Conservation (phyloP, 2,113 vertebrate species). For the Podarcis cretensis region DNA sequence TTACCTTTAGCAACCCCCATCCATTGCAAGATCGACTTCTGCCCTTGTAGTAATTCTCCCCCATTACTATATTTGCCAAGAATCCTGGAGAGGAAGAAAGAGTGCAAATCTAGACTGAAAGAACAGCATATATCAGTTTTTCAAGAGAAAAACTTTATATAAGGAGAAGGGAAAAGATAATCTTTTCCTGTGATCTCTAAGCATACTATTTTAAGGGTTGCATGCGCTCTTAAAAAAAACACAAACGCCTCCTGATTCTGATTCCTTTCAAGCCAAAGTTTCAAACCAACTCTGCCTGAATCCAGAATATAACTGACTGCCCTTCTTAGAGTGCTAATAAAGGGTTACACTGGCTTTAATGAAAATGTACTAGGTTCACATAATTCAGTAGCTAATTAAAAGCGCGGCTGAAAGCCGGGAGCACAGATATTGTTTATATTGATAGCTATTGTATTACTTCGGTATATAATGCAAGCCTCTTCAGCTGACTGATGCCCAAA, state of each 20-base stretch:
- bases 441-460: slow-evolving; percentile 80
- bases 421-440: slow-evolving; percentile 75
- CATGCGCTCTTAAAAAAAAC: slow-evolving; percentile 58
- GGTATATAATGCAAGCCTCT: slow-evolving; percentile 80
- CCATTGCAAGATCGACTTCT: slow-evolving; percentile 53
- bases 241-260: slow-evolving; percentile 58
- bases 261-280: slow-evolving; percentile 64
- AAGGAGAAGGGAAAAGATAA: slow-evolving; percentile 36
- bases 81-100: slow-evolving; percentile 62
- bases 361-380: slow-evolving; percentile 69
- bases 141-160: slow-evolving; percentile 63
- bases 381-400: slow-evolving; percentile 79
- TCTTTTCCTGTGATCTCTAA: slow-evolving; percentile 60
- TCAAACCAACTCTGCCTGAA: slow-evolving; percentile 55
- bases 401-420: slow-evolving; percentile 65
- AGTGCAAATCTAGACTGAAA: slow-evolving; percentile 66
- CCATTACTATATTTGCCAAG: slow-evolving; percentile 63
- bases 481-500: slow-evolving; percentile 82
- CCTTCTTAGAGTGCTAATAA: slow-evolving; percentile 69
- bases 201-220: slow-evolving; percentile 53
- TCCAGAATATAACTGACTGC: slow-evolving; percentile 38
- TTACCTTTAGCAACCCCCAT: slow-evolving; percentile 52
- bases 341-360: slow-evolving; percentile 67
- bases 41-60: slow-evolving; percentile 69
- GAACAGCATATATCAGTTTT: slow-evolving; percentile 60